Conservation (phyloP, 30 jellyfish, hydroid and myxozoan species). For the Aurelia aurita complex sp. Pacific region DNA sequence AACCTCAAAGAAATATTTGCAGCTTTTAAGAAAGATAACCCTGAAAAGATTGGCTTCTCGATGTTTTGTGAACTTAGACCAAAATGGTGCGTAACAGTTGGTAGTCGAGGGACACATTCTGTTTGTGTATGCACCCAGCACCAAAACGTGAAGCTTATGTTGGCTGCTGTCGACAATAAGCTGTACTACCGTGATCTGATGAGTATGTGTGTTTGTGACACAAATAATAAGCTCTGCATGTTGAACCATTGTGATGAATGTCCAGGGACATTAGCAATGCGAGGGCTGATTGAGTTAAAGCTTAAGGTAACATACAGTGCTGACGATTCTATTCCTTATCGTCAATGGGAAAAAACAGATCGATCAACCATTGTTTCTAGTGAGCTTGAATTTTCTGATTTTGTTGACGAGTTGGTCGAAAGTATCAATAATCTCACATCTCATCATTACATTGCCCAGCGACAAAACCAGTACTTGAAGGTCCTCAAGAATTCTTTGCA, state of each 20-base stretch:
- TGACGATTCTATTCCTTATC: neutral
- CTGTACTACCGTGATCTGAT: neutral
- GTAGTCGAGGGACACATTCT: conserved; percentile 1
- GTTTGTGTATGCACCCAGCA: conserved; percentile 12
- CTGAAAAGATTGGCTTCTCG: conserved; percentile 6
- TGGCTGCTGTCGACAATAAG: neutral
- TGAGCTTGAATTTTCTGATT: conserved; percentile 10
- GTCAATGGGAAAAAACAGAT: neutral
- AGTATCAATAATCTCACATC: neutral
- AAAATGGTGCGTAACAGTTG: conserved; percentile 2
- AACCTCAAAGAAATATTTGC: neutral
- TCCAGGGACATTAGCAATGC: neutral
- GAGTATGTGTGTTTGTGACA: conserved; percentile 9
- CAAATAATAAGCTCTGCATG: neutral
- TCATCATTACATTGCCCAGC: neutral
- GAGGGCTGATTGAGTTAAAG: neutral
- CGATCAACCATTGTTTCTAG: neutral
- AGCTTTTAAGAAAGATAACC: neutral
- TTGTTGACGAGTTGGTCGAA: neutral
- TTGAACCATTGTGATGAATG: conserved; percentile 3
- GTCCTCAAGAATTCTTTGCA: neutral
- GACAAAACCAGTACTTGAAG: neutral
- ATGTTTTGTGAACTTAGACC: neutral
- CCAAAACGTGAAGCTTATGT: neutral
- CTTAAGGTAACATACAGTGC: neutral